Conservation (phyloP, 2,113 vertebrate species). For the Brachionichthys hirsutus region DNA sequence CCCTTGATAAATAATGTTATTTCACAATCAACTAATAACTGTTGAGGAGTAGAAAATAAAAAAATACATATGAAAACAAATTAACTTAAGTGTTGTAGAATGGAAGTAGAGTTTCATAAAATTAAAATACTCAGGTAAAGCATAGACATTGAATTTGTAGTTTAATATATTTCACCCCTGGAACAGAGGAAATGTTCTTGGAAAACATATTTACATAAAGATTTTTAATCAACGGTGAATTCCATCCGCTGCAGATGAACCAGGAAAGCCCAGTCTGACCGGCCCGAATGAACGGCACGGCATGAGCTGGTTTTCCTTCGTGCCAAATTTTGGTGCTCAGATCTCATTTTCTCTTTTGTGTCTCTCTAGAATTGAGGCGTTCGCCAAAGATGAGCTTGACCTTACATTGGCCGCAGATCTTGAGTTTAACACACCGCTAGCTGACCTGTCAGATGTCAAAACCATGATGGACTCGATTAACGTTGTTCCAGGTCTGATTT, state of each 20-base stretch:
- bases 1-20: background rate
- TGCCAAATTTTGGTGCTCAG: background rate
- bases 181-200: background rate
- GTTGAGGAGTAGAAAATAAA: too few species aligned
- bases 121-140: too few species aligned
- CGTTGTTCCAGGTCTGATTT: slow-evolving; percentile 81
- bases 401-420: slow-evolving; percentile 78
- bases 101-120: too few species aligned
- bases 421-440: slow-evolving; percentile 79
- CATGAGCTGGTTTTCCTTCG: background rate
- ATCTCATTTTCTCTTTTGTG: background rate
- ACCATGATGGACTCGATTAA: slow-evolving; percentile 90
- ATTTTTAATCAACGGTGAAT: background rate
- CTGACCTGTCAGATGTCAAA: slow-evolving; percentile 87
- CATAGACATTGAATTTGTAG: too few species aligned
- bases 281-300: background rate
- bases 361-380: slow-evolving; percentile 81
- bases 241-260: background rate
- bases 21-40: too few species aligned
- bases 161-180: too few species aligned
- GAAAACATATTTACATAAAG: background rate
- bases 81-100: too few species aligned
- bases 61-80: too few species aligned
- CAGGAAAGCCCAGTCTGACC: background rate
- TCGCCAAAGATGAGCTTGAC: slow-evolving; percentile 81